phyloP scores from a whole-genome alignment of 2,113 vertebrate genomes.

The Rhinoptilus africanus region DNA sequence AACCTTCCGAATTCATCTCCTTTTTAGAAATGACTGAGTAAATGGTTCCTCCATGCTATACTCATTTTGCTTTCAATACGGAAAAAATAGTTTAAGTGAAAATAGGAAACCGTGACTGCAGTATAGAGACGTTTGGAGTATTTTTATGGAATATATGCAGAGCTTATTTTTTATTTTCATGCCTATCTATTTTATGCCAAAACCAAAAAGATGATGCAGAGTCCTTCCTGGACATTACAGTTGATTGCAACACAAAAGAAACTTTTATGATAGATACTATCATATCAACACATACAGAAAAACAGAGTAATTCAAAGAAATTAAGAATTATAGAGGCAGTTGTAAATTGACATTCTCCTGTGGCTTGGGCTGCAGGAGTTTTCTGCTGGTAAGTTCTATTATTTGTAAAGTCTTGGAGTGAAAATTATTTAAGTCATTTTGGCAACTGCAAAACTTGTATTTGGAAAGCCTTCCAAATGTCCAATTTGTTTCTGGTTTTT shows the following conservation, averaged over 20 bases:
- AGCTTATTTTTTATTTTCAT: not conserved
- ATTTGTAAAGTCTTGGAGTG: not conserved
- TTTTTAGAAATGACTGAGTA: not conserved
- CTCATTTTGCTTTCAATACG: not conserved
- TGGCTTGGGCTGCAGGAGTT: not conserved
- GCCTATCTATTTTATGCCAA: not conserved
- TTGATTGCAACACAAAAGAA: not conserved
- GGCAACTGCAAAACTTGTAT: not conserved
- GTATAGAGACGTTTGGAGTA: not conserved
- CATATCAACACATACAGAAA: not conserved
- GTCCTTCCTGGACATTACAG: conserved; percentile 6
- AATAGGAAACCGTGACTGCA: not conserved
- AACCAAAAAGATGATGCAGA: not conserved
- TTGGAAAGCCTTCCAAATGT: conserved; percentile 4
- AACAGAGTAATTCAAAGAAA: not conserved
- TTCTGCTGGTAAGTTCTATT: not conserved
- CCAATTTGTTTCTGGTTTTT: not conserved
- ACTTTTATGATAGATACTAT: not conserved
- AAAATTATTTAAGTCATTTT: not conserved
- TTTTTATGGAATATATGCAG: not conserved
- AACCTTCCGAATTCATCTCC: not conserved
- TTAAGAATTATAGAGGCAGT: not conserved
- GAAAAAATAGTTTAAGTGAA: not conserved
- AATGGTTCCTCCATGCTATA: not conserved
- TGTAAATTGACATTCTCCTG: not conserved